Evolutionary conservation across 2,797 vertebrate genomes (phyloP).

Genomic region (Knipowitschia caucasica): DNA sequence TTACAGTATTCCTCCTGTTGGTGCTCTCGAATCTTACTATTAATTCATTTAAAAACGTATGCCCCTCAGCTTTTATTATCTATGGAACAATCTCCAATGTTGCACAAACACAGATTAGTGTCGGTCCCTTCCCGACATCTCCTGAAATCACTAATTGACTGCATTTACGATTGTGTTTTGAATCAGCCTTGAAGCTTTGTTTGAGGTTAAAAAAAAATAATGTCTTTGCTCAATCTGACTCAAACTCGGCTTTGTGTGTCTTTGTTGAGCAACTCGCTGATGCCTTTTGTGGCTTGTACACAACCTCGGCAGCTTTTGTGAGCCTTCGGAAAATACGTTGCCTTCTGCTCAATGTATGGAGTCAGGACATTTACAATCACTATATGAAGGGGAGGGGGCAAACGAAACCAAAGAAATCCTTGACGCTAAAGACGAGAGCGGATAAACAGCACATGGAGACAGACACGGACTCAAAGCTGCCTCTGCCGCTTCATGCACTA

Average conservation of each 20-base stretch:
- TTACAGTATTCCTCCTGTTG: too few species aligned
- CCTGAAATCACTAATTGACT: not conserved
- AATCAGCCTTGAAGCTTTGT: not conserved
- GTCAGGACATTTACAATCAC: not conserved
- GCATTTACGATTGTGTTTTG: not conserved
- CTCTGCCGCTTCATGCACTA: not conserved
- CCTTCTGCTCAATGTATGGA: not conserved
- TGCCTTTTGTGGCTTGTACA: not conserved
- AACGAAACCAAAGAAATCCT: conserved; percentile 8
- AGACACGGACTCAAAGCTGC: not conserved
- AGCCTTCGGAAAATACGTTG: not conserved
- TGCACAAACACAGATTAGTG: not conserved
- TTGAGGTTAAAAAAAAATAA: not conserved
- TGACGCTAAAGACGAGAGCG: conserved; percentile 39
- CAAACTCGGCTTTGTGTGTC: not conserved
- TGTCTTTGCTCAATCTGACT: not conserved
- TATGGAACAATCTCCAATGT: not conserved
- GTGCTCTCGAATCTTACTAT: too few species aligned
- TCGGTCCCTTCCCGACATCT: not conserved
- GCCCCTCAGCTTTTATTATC: too few species aligned
- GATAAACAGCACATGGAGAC: conserved; percentile 34
- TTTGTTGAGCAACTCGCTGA: not conserved
- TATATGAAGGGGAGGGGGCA: too few species aligned
- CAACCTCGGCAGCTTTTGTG: not conserved
- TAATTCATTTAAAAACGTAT: too few species aligned